Evolutionary conservation across 2,888 invertebrate species (phyloP).

Genomic region (Tenthredo amoena): DNA sequence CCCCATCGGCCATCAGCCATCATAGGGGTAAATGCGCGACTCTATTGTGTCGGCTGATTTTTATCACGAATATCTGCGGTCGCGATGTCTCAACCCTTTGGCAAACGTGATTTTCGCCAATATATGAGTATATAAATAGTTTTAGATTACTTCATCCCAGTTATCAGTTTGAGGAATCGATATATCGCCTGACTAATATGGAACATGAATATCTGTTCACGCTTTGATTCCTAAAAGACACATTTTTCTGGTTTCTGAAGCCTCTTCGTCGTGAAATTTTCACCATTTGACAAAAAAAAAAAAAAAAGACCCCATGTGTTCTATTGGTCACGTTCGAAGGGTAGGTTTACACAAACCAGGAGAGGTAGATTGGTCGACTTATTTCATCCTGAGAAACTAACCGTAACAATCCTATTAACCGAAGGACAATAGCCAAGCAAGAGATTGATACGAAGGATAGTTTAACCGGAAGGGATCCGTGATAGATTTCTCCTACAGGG

Average conservation of each 20-base stretch:
- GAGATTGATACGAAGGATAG: background rate
- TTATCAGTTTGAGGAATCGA: background rate
- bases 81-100: constrained; percentile 43
- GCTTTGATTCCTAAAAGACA: background rate
- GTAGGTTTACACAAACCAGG: background rate
- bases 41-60: constrained; percentile 45
- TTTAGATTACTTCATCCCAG: background rate
- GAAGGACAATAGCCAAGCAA: background rate
- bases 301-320: background rate
- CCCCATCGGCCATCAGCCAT: constrained; percentile 14
- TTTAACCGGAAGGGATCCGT: background rate
- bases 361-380: background rate
- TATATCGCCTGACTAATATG: background rate
- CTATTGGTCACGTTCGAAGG: background rate
- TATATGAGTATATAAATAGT: background rate
- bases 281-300: background rate
- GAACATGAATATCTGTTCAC: too few species aligned
- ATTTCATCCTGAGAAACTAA: constrained; percentile 1
- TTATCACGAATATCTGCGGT: constrained; percentile 40
- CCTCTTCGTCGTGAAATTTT: background rate
- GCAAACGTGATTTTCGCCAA: constrained; percentile 5
- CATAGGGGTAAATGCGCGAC: constrained; percentile 3
- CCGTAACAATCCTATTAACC: background rate
- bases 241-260: background rate
- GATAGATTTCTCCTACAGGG: background rate